Base-by-base conservation (phyloP, 2,797 vertebrate genomes). In the Champsocephalus esox region DNA sequence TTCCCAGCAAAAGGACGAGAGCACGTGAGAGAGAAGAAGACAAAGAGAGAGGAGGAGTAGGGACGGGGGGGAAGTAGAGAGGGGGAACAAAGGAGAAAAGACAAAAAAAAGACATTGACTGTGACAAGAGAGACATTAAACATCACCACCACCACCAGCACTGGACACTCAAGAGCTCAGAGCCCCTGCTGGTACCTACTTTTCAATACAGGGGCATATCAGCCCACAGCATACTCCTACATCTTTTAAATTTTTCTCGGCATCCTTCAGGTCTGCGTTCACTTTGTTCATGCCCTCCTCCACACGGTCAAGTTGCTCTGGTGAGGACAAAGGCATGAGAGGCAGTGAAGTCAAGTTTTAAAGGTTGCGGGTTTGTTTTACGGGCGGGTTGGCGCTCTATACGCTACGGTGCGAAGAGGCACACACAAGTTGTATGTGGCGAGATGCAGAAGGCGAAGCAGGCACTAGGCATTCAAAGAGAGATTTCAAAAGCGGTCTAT, bases 201-300 rank as follows among this genome's bases (percentile, higher is more conserved):
- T 99, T 96, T 97, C 96, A 91, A 93, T 80, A 98, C 98, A 99
- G 96, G 98, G 98, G 96, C 98, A 99, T 95, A 99, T 97, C 94
- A 98, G 96, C 95, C 97, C 97, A 98, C 97, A 99, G 98, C 98
- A 99, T 96, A 97, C 97, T 95, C 98, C 97, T 99, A 99, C 93
- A 99, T 98, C 97, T 98, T 99, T 99, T 98, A 99, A 98, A 98
- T 98, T 97, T 99, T 99, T 99, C 96, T 99, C 97, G 85, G 98
- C 98, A 95, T 99, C 98, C 97, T 98, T 99, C 97, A 99, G 97
- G 97, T 99, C 97, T 96, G 98, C 97, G 96, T 99, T 97, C 97
- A 99, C 98, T 97, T 99, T 97, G 97, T 99, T 99, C 98, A 99
- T 99, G 97, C 98, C 98, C 95, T 99, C 98, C 95, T 99, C 98